A percentile compares a stretch with the other conserved stretches of the same genome.
Evolutionary conservation across 1,140 invertebrate genomes (phyloP).

Genomic region (Drosophila sp.): DNA sequence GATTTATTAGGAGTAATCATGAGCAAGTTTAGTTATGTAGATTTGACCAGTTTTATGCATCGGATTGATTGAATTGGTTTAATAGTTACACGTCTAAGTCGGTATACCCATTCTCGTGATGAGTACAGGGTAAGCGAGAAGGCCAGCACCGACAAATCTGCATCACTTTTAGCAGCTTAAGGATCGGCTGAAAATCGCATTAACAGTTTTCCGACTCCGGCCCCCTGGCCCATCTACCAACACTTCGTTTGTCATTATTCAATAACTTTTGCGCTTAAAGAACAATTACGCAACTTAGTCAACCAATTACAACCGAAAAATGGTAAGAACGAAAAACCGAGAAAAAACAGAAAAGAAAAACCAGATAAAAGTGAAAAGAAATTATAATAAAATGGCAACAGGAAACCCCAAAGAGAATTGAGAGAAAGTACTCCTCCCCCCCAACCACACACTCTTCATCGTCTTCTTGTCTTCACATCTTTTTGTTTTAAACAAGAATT

Average conservation of each 20-base stretch:
- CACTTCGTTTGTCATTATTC: slow-evolving; percentile 62
- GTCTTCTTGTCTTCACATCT: slow-evolving; percentile 33
- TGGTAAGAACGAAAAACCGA: slow-evolving; percentile 21
- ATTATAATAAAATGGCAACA: slow-evolving; percentile 47
- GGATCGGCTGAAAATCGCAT: slow-evolving; percentile 44
- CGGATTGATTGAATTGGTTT: too few species aligned
- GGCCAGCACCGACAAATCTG: background rate
- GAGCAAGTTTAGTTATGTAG: too few species aligned
- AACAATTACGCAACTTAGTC: slow-evolving; percentile 71
- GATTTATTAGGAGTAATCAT: too few species aligned
- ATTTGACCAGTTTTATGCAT: too few species aligned
- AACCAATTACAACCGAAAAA: slow-evolving; percentile 67
- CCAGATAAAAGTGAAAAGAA: slow-evolving; percentile 55
- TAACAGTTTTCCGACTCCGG: slow-evolving; percentile 17
- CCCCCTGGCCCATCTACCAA: too few species aligned
- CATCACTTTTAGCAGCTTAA: slow-evolving; percentile 13
- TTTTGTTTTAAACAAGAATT: slow-evolving; percentile 70
- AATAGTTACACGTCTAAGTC: too few species aligned
- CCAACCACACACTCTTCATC: slow-evolving; percentile 14
- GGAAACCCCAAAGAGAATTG: slow-evolving; percentile 49
- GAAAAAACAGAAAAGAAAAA: slow-evolving; percentile 18
- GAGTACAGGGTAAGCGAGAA: too few species aligned
- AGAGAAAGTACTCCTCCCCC: background rate
- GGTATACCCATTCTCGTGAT: too few species aligned
- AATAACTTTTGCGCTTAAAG: slow-evolving; percentile 69